phyloP scores from a whole-genome alignment of 2,113 vertebrate species.

The Vidua macroura region DNA sequence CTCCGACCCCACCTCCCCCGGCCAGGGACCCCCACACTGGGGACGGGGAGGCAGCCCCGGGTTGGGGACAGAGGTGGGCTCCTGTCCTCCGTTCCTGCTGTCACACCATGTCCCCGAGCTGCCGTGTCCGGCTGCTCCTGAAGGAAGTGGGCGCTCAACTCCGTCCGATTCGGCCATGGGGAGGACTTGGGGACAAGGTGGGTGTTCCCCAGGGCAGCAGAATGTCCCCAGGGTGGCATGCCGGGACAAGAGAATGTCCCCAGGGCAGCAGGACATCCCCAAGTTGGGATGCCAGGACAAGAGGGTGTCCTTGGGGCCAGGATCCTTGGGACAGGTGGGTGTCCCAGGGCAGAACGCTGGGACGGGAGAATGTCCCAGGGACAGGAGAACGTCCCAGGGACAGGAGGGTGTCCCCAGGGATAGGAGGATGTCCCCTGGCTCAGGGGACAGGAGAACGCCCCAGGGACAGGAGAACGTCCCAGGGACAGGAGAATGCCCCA shows the following conservation, averaged over 20 bases:
- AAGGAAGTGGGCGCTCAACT: fast-evolving
- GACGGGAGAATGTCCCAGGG: too few relatives aligned
- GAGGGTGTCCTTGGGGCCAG: too few relatives aligned
- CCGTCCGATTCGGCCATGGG: fast-evolving
- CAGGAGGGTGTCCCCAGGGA: too few relatives aligned
- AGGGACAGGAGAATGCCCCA: too few relatives aligned
- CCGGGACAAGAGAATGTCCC: not conserved
- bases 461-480: too few relatives aligned
- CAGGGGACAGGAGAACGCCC: too few relatives aligned
- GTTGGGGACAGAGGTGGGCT: fast-evolving
- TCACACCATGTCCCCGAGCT: fast-evolving
- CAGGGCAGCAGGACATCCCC: too few relatives aligned
- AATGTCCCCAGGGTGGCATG: not conserved
- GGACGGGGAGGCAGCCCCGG: fast-evolving
- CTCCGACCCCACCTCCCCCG: not conserved
- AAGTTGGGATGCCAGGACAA: too few relatives aligned
- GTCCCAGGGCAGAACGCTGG: too few relatives aligned
- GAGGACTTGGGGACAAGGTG: not conserved
- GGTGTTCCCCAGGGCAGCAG: not conserved
- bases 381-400: too few relatives aligned
- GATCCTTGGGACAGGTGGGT: too few relatives aligned
- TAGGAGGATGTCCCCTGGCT: too few relatives aligned
- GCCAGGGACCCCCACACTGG: not conserved
- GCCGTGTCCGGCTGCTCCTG: fast-evolving
- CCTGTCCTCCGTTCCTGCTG: not conserved